Evolutionary conservation across 2,888 invertebrate species (phyloP), one percentile per base, ranked within the genome.

Genomic region (Palloptera scutellata): DNA sequence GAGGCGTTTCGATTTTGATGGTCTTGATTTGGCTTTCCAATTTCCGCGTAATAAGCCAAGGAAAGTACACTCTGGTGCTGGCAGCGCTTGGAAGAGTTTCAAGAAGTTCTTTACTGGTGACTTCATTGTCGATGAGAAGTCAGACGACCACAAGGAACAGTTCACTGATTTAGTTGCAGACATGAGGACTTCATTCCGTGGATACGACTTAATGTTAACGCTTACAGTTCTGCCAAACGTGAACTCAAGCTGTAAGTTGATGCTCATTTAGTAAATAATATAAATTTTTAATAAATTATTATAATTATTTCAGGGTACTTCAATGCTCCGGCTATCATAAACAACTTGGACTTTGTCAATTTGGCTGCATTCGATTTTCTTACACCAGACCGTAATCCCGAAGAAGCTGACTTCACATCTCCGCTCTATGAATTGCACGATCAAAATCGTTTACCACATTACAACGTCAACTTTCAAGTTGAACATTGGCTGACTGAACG

Each of bases 21-120:
- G 96, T 1, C 86, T 96, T 54, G 96, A 96, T 81, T 86, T 95
- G 57, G 92, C 91, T 0, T 94, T 95, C 92, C 91, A 95, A 83
- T 92, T 95, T 85, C 91, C 94, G 0, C 89, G 88, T 60, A 88
- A 89, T 73, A 92, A 92, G 81, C 91, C 92, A 13, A 92, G 93
- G 86, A 93, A 93, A 84, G 89, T 93, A 67, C 90, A 84, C 45
- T 87, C 90, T 41, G 87, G 88, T 20, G 85, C 87, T 72, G 88
- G 90, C 85, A 79, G 84, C 81, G 84, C 92, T 75, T 93, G 92
- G 91, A 91, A 92, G 76, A 89, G 89, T 1, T 84, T 94, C 71
- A 94, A 94, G 86, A 92, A 92, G 81, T 88, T 90, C 9, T 90
- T 94, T 15, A 88, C 88, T 0, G 91, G 90, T 60, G 90, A 91